Percentiles rank a stretch among this genome's conserved stretches.
phyloP scores from a whole-genome alignment of 1,140 invertebrate species.

The Neodiprion pinetum region DNA sequence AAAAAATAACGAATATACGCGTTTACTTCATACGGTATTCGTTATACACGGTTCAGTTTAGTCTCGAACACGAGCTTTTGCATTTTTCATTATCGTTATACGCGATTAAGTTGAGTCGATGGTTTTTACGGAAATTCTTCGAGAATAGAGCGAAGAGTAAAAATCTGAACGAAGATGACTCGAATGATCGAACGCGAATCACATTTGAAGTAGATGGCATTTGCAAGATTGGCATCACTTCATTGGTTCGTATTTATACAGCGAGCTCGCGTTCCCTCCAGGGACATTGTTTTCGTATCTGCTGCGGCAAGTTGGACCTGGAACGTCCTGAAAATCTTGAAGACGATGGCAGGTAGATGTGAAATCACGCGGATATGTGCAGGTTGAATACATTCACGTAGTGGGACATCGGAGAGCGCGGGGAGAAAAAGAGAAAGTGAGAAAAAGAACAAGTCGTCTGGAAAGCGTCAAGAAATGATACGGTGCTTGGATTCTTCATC shows the following conservation, averaged over 20 bases:
- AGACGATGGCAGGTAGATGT: not conserved
- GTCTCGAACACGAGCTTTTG: too few species aligned
- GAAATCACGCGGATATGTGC: too few species aligned
- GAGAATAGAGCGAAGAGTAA: not conserved
- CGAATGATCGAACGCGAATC: not conserved
- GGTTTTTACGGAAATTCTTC: not conserved
- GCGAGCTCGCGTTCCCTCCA: not conserved
- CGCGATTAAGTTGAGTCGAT: not conserved
- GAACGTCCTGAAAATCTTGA: not conserved
- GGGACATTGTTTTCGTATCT: not conserved
- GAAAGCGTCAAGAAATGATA: too few species aligned
- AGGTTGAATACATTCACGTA: too few species aligned
- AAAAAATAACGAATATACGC: too few species aligned
- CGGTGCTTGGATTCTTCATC: too few species aligned
- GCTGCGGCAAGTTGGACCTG: not conserved
- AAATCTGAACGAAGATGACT: not conserved
- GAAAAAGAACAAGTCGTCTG: too few species aligned
- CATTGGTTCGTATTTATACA: slow-evolving; percentile 5
- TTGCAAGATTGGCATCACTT: slow-evolving; percentile 5
- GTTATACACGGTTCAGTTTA: too few species aligned
- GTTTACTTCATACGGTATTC: too few species aligned
- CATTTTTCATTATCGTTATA: too few species aligned
- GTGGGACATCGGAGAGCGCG: too few species aligned
- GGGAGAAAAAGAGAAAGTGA: too few species aligned
- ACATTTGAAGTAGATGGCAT: not conserved